Base-by-base conservation (phyloP, 2,113 vertebrate genomes). In the Aix galericulata region DNA sequence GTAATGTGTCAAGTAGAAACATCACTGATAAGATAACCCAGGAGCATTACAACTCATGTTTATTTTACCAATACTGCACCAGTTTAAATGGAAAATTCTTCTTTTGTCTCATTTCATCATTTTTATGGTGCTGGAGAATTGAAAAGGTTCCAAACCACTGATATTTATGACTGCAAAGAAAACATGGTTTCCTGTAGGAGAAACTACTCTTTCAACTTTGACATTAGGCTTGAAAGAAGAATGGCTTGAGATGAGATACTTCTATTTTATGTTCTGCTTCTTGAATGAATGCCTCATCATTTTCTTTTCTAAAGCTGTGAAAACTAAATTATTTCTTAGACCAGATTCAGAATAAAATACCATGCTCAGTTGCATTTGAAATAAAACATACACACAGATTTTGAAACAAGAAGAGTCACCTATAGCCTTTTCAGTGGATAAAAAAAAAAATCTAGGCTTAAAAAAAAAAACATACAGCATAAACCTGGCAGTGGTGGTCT, bases 131-230 rank as follows among this genome's bases (percentile, higher is more conserved):
- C 63, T 63, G 31, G 20, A 91, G 60, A 88, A 94, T 29, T 91
- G 74, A 94, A 88, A 82, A 90, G 73, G 27, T 91, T 94, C 55
- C 74, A 86, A 59, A 86, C 60, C 48, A 74, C 21, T 75, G 12
- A 13, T 91, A 91, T 97, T 95, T 97, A 95, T 94, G 86, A 80
- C 58, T 68, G 22, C 34, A 81, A 91, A 93, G 55, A 89, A 95
- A 96, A 88, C 67, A 87, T 66, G 21, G 34, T 25, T 94, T 91
- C 13, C 55, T 91, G 15, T 15, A 83, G 59, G 17, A 73, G 46
- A 93, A 77, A 5, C 44, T 60, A 63, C n/a, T 55, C 16, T 81
- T 95, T 96, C 86, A 90, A 72, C 52, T 91, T 91, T 74, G 36
- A 59, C 42, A 82, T 69, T 78, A 88, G 71, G 78, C 38, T 90